Conservation (phyloP, 2,888 invertebrate species). For the Drosophila mulleri region DNA sequence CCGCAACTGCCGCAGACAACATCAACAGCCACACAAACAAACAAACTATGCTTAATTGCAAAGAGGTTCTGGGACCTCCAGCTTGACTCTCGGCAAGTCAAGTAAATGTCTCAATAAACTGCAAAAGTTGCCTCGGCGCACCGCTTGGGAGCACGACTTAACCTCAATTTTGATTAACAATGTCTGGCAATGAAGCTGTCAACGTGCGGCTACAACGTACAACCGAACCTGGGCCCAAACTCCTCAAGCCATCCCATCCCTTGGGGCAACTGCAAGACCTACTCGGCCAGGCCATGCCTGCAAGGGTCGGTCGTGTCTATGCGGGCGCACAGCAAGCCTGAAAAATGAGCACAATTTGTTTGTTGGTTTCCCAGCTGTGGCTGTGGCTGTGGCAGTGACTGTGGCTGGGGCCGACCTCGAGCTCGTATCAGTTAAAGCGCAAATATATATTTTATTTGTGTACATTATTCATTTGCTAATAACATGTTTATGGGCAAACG, state of each 20-base stretch:
- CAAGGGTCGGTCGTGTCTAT: conserved; percentile 8
- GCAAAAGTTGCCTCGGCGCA: conserved; percentile 47
- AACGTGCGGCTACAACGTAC: conserved; percentile 60
- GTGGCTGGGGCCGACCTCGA: conserved; percentile 27
- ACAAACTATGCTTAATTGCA: conserved; percentile 72
- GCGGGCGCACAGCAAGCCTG: conserved; percentile 45
- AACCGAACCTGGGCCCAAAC: not conserved
- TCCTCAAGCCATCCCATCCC: not conserved
- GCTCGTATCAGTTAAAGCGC: conserved; percentile 42
- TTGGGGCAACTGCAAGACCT: conserved; percentile 3
- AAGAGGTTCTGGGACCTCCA: conserved; percentile 37
- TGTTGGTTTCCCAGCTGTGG: conserved; percentile 52
- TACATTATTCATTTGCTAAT: conserved; percentile 69
- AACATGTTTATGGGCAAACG: conserved; percentile 67
- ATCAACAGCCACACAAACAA: conserved; percentile 38
- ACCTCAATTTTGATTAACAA: conserved; percentile 81
- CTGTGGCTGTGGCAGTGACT: conserved; percentile 2
- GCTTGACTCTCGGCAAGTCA: conserved; percentile 48
- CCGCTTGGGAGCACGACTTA: conserved; percentile 67
- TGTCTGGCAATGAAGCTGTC: conserved; percentile 80
- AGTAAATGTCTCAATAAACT: conserved; percentile 70
- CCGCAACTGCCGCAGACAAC: conserved; percentile 48
- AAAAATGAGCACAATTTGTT: conserved; percentile 77
- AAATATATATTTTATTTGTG: conserved; percentile 67
- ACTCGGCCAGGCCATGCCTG: conserved; percentile 10